Evolutionary conservation across 1,140 invertebrate species (phyloP).

Genomic region (Neodiprion lecontei): DNA sequence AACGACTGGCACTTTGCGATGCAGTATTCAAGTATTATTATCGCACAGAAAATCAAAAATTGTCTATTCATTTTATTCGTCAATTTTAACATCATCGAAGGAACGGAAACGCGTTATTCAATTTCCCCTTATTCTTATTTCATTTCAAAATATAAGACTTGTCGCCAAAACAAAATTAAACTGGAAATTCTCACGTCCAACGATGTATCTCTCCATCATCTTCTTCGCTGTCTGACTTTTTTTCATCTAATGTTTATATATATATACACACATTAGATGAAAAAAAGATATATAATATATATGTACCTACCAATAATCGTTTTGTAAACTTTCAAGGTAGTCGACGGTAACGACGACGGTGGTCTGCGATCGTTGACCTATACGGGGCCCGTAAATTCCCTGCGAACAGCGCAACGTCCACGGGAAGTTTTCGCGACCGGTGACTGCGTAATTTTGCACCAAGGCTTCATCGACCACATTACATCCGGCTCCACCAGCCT

Average conservation of each 20-base stretch:
- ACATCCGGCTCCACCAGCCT: constrained; percentile 47
- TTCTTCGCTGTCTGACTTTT: too few relatives aligned
- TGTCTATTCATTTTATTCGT: too few relatives aligned
- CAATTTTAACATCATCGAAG: too few relatives aligned
- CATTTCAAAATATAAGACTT: too few relatives aligned
- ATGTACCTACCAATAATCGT: background rate
- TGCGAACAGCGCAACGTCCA: constrained; percentile 49
- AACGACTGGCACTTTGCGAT: constrained; percentile 38
- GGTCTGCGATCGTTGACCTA: constrained; percentile 51
- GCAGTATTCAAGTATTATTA: constrained; percentile 51
- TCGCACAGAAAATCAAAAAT: background rate
- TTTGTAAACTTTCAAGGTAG: constrained; percentile 37
- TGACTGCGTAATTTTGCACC: constrained; percentile 53
- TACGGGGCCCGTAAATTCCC: constrained; percentile 52
- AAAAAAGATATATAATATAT: constrained; percentile 16
- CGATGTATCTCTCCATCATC: too few relatives aligned
- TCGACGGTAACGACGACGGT: constrained; percentile 47
- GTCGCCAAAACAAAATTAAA: too few relatives aligned
- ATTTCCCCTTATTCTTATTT: too few relatives aligned
- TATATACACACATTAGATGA: too few relatives aligned
- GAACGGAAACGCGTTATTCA: too few relatives aligned
- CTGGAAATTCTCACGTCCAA: too few relatives aligned
- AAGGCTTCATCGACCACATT: constrained; percentile 50
- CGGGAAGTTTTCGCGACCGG: constrained; percentile 49
- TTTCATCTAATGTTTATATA: too few relatives aligned